A percentile compares a stretch with the other conserved stretches of the same genome.
Evolutionary conservation across 2,888 invertebrate species (phyloP).

Genomic region (Phragmatobia fuliginosa): DNA sequence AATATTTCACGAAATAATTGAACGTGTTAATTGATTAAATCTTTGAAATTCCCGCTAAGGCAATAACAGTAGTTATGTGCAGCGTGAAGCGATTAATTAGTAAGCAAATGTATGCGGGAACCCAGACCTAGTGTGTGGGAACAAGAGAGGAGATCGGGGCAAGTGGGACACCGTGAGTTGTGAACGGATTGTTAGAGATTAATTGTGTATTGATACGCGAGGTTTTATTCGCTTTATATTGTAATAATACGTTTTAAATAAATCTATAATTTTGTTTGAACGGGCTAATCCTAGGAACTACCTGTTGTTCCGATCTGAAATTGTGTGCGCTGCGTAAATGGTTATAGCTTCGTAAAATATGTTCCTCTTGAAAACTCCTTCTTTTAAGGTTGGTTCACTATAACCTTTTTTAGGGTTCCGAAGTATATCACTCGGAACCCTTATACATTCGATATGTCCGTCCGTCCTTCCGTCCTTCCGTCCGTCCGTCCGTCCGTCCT

Average conservation of each 20-base stretch:
- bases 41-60: conserved; percentile 23
- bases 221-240: background rate
- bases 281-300: too few relatives aligned
- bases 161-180: conserved; percentile 15
- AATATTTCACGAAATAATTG: background rate
- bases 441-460: too few relatives aligned
- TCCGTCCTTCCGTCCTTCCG: too few relatives aligned
- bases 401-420: too few relatives aligned
- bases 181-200: conserved; percentile 10
- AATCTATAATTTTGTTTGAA: too few relatives aligned
- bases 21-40: conserved; percentile 3
- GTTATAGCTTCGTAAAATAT: too few relatives aligned
- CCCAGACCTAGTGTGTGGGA: conserved; percentile 58
- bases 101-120: conserved; percentile 56
- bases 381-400: too few relatives aligned
- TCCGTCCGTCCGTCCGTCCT: too few relatives aligned
- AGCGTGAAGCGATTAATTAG: conserved; percentile 52
- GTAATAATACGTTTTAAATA: background rate
- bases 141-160: conserved; percentile 32
- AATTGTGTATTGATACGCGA: background rate
- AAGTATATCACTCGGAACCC: too few relatives aligned
- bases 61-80: conserved; percentile 42
- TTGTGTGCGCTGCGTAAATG: too few relatives aligned
- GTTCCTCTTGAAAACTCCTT: too few relatives aligned
- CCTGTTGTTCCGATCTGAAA: too few relatives aligned